These are phyloP conservation scores for Megaustenia siamemsis DNA, from an alignment of 2,888 invertebrate species.

Conservation along the genomic window DNA sequence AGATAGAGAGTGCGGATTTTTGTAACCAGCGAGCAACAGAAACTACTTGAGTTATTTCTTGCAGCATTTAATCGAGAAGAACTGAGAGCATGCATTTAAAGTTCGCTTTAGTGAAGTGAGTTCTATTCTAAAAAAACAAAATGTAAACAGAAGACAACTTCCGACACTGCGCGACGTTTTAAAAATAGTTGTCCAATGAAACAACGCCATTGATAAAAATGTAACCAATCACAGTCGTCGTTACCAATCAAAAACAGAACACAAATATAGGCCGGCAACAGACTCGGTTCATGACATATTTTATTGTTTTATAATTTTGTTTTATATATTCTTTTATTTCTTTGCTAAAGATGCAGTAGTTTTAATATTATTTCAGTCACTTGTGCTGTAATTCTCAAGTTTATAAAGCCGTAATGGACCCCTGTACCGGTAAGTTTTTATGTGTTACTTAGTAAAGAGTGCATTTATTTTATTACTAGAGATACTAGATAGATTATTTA, in stretches of 20 bases:
- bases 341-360: neutral
- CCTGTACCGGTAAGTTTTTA: neutral
- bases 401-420: neutral
- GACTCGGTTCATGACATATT: no score
- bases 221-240: neutral
- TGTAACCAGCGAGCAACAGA: no score
- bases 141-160: conserved; percentile 1
- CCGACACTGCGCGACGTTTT: conserved; percentile 18
- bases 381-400: neutral
- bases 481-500: no score
- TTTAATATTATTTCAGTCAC: neutral
- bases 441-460: no score
- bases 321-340: neutral
- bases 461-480: no score
- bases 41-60: no score
- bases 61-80: no score
- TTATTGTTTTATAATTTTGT: neutral
- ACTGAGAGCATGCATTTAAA: no score
- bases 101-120: no score
- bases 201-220: neutral
- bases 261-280: neutral
- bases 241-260: conserved; percentile 29
- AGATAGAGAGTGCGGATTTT: no score
- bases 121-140: no score
- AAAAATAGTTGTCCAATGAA: neutral